phyloP scores from a whole-genome alignment of 2,888 invertebrate species.

The Eupithecia tripunctaria region DNA sequence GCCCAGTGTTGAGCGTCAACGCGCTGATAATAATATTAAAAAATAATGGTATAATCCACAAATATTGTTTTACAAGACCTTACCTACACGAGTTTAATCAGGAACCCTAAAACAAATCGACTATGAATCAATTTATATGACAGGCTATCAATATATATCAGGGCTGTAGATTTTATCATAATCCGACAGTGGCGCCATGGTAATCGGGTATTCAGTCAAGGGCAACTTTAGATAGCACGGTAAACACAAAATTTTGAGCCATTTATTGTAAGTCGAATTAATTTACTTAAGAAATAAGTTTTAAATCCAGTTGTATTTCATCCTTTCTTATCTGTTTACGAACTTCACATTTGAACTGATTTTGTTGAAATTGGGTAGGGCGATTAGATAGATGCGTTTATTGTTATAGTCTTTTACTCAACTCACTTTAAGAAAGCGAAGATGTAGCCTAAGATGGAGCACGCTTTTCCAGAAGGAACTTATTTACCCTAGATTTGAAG shows the following conservation, averaged over 20 bases:
- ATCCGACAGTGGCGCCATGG: slow-evolving; percentile 22
- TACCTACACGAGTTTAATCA: not conserved
- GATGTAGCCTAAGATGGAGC: no score
- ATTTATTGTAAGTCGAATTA: not conserved
- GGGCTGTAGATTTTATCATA: slow-evolving; percentile 20
- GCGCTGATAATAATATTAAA: not conserved
- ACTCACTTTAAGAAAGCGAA: no score
- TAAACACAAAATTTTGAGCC: not conserved
- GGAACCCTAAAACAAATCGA: slow-evolving; percentile 2
- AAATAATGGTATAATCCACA: not conserved
- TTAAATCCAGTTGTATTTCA: not conserved
- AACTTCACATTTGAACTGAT: not conserved
- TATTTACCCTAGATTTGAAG: no score
- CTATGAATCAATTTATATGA: slow-evolving; percentile 9
- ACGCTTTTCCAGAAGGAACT: no score
- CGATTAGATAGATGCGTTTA: no score
- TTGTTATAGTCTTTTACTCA: no score
- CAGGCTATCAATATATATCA: not conserved
- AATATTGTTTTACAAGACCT: not conserved
- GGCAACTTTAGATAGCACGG: not conserved
- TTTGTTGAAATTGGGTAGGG: not conserved
- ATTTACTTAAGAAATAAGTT: not conserved
- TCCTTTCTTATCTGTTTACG: no score
- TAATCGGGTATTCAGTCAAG: slow-evolving; percentile 25
- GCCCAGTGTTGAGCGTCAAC: not conserved